Evolutionary conservation across 2,797 vertebrate genomes (phyloP).

Genomic region (Scolopax rusticola): DNA sequence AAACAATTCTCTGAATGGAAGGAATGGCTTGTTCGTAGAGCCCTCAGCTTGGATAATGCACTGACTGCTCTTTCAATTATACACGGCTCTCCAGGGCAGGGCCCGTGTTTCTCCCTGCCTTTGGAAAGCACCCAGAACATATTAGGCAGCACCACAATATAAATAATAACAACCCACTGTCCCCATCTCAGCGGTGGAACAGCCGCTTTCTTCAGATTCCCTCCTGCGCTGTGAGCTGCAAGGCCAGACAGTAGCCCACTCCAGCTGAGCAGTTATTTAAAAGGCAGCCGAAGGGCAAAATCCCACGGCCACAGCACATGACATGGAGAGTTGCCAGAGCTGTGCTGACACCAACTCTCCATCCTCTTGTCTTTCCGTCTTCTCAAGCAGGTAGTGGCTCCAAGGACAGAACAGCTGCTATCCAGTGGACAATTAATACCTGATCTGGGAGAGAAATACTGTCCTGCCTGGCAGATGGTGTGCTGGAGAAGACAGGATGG

Average conservation of each 20-base stretch:
- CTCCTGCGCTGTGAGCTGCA: constrained; percentile 18
- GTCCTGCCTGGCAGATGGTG: neutral
- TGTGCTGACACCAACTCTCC: neutral
- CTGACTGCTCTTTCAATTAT: constrained; percentile 50
- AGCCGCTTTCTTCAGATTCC: constrained; percentile 41
- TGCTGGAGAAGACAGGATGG: neutral
- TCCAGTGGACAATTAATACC: no score
- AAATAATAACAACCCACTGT: constrained; percentile 68
- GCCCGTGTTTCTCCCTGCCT: neutral
- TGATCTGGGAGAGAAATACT: neutral
- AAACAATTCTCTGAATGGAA: constrained; percentile 56
- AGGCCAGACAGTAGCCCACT: constrained; percentile 63
- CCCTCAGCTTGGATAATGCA: neutral
- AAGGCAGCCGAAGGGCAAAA: constrained; percentile 34
- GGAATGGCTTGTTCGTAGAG: neutral
- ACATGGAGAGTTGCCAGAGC: neutral
- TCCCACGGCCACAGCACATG: constrained; percentile 13
- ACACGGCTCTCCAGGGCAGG: constrained; percentile 11
- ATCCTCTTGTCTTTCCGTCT: neutral
- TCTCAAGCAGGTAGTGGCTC: neutral
- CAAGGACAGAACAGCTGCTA: neutral
- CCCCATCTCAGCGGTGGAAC: constrained; percentile 29
- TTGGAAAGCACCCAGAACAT: constrained; percentile 52
- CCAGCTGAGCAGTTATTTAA: constrained; percentile 39
- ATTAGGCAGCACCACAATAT: constrained; percentile 58